Percentiles rank a stretch among this genome's conserved stretches.
Conservation (phyloP, 2,797 vertebrate genomes). For the Danio jaintianensis region DNA sequence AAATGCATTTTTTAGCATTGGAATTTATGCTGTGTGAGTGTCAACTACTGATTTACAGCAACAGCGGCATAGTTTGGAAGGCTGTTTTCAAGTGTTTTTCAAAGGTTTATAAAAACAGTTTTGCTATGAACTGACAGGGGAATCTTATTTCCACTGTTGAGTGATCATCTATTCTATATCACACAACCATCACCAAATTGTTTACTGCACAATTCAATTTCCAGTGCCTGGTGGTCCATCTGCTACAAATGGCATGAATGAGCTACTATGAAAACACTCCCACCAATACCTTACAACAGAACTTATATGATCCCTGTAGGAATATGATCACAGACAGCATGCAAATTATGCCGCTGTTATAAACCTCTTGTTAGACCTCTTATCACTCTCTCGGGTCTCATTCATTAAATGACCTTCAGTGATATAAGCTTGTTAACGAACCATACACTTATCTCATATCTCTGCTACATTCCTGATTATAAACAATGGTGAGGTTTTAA, state of each 20-base stretch:
- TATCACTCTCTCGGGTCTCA: background rate
- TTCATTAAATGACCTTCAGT: conserved; percentile 11
- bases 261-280: background rate
- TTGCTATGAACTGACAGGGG: background rate
- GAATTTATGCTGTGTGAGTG: too few species aligned
- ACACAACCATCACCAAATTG: background rate
- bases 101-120: background rate
- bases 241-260: background rate
- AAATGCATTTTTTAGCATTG: too few species aligned
- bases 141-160: background rate
- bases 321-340: background rate
- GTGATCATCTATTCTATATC: background rate
- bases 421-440: conserved; percentile 3
- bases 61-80: background rate
- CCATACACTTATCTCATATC: background rate
- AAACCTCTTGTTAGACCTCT: background rate
- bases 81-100: background rate
- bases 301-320: background rate
- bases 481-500: background rate
- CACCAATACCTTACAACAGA: background rate
- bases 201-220: background rate
- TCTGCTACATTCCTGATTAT: background rate
- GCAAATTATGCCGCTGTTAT: background rate
- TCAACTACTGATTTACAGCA: background rate
- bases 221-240: background rate